Conservation (phyloP, 1,140 invertebrate genomes). For the Lepidurus arcticus region DNA sequence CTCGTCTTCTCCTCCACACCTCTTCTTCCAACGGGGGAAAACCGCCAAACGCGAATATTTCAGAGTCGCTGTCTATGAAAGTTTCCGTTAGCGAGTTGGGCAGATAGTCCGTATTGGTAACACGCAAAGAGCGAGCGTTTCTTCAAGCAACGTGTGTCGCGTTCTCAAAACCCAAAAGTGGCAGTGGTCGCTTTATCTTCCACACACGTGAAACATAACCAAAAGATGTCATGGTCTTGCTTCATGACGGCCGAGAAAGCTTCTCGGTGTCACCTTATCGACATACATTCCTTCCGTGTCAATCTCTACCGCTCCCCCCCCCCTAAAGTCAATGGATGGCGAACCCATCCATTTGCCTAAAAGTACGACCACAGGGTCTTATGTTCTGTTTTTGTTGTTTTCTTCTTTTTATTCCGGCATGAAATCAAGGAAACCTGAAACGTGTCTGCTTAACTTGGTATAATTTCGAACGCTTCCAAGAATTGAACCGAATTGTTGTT, state of each 20-base stretch:
- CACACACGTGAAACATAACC: not conserved
- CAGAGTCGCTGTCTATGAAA: too few species aligned
- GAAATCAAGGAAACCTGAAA: too few species aligned
- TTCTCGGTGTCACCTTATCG: slow-evolving; percentile 18
- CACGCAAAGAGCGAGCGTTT: not conserved
- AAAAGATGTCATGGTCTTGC: not conserved
- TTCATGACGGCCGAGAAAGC: not conserved
- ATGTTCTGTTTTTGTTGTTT: not conserved
- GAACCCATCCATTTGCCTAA: not conserved
- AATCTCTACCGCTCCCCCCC: not conserved
- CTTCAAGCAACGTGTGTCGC: not conserved
- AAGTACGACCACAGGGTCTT: not conserved
- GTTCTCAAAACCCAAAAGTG: not conserved
- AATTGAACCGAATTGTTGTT: too few species aligned
- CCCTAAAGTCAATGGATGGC: not conserved
- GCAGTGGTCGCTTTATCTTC: slow-evolving; percentile 9
- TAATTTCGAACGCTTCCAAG: too few species aligned
- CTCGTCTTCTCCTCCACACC: too few species aligned
- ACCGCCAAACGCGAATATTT: too few species aligned
- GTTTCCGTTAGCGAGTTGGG: too few species aligned
- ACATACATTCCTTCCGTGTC: not conserved
- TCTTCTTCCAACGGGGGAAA: too few species aligned
- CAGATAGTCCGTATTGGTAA: too few species aligned
- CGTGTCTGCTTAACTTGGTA: too few species aligned
- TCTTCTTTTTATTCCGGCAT: too few species aligned